A percentile compares a stretch with the other conserved stretches of the same genome.
These are phyloP conservation scores for Nomada ruficornis DNA, from an alignment of 2,888 invertebrate species.

Conservation along the genomic window DNA sequence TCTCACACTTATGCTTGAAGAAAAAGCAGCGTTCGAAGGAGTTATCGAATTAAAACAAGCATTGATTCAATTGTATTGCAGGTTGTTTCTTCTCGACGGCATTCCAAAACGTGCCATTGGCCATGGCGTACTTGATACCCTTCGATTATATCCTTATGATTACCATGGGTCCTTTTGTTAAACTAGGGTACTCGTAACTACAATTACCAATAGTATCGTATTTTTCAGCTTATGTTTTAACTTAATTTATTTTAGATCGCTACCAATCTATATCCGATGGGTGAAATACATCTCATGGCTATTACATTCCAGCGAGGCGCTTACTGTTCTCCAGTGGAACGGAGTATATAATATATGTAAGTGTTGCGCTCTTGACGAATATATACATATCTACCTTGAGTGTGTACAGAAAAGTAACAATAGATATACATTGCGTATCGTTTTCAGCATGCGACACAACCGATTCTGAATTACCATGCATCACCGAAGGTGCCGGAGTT, in stretches of 20 bases:
- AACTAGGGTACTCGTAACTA: slow-evolving; percentile 88
- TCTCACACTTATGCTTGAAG: not conserved
- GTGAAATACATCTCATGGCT: slow-evolving; percentile 93
- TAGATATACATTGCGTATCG: not conserved
- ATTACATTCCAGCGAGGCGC: slow-evolving; percentile 93
- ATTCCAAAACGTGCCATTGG: slow-evolving; percentile 91
- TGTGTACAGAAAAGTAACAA: not conserved
- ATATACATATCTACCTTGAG: no score
- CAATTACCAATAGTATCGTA: not conserved
- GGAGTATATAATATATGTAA: slow-evolving; percentile 90
- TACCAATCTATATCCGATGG: slow-evolving; percentile 90
- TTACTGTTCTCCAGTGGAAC: slow-evolving; percentile 93
- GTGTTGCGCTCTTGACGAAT: slow-evolving; percentile 70
- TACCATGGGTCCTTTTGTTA: slow-evolving; percentile 93
- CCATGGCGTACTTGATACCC: slow-evolving; percentile 93
- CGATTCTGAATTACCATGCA: slow-evolving; percentile 88
- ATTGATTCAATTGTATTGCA: slow-evolving; percentile 79
- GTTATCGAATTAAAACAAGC: not conserved
- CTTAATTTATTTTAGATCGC: slow-evolving; percentile 85
- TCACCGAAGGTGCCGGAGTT: slow-evolving; percentile 90
- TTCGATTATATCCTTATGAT: slow-evolving; percentile 95
- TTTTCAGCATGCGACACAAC: slow-evolving; percentile 87
- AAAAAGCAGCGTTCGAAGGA: no score
- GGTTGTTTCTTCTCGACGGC: slow-evolving; percentile 94
- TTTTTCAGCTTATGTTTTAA: not conserved